phyloP scores from a whole-genome alignment of 2,888 invertebrate genomes.

The Perdita meconis region DNA sequence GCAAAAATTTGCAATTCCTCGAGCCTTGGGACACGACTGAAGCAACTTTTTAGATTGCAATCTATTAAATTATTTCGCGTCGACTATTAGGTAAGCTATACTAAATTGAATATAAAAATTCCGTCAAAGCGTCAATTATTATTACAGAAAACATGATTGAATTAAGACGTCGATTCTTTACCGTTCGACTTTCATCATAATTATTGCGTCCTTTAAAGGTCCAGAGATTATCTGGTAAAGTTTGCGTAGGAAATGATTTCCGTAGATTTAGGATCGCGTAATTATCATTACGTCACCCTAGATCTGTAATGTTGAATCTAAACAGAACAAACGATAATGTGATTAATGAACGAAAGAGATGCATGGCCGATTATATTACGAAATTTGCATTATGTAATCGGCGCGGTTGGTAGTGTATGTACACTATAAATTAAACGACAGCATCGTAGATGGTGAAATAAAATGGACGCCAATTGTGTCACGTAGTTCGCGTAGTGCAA shows the following conservation, averaged over 20 bases:
- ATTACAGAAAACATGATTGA: too few relatives aligned
- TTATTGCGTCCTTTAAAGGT: constrained; percentile 9
- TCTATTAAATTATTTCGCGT: too few relatives aligned
- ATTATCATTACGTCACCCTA: constrained; percentile 10
- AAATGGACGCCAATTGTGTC: constrained; percentile 37
- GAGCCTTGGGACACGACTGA: too few relatives aligned
- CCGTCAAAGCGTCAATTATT: too few relatives aligned
- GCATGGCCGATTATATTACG: constrained; percentile 26
- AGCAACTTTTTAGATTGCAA: too few relatives aligned
- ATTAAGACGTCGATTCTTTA: background rate
- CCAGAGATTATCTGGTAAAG: background rate
- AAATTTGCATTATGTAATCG: constrained; percentile 25
- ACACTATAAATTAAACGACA: constrained; percentile 28
- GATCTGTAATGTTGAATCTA: constrained; percentile 2
- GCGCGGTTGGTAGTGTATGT: constrained; percentile 22
- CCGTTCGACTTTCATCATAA: background rate
- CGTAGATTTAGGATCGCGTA: background rate
- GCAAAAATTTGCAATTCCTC: background rate
- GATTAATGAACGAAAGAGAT: constrained; percentile 10
- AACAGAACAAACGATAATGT: constrained; percentile 7
- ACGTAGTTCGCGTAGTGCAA: constrained; percentile 36
- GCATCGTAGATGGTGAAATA: constrained; percentile 14
- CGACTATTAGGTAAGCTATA: too few relatives aligned
- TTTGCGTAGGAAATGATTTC: background rate
- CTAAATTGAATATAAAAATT: too few relatives aligned